Evolutionary conservation across 2,113 vertebrate species (phyloP).

Genomic region (Etia nguti): DNA sequence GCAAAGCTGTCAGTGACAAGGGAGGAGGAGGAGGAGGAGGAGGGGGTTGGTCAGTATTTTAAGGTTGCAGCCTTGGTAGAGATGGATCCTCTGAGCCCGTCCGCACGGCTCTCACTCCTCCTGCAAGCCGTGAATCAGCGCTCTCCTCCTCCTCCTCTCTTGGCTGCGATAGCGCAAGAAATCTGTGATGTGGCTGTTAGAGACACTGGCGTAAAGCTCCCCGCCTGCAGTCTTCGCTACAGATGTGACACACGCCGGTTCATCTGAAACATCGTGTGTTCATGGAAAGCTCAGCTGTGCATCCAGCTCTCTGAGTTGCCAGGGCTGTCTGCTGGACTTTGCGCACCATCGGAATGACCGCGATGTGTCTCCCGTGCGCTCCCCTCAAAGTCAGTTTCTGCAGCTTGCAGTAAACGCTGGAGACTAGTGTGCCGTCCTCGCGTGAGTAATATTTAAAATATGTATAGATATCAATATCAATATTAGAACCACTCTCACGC

Average conservation of each 20-base stretch:
- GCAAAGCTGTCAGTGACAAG: slow-evolving; percentile 64
- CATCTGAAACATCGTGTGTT: neutral
- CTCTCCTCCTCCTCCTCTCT: slow-evolving; percentile 42
- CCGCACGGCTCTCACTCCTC: slow-evolving; percentile 55
- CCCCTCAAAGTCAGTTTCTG: neutral
- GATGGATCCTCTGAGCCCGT: slow-evolving; percentile 50
- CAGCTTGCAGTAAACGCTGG: neutral
- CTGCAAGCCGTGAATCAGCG: slow-evolving; percentile 65
- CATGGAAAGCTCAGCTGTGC: slow-evolving; percentile 1
- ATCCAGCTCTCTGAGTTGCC: neutral
- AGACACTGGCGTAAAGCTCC: neutral
- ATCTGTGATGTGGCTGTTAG: slow-evolving; percentile 21
- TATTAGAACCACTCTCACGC: neutral
- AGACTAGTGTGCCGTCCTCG: neutral
- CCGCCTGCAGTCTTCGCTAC: neutral
- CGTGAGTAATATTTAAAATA: neutral
- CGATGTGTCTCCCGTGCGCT: neutral
- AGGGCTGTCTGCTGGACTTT: slow-evolving; percentile 5
- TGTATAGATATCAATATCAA: neutral
- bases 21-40: slow-evolving; percentile 25
- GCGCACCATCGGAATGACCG: slow-evolving; percentile 18
- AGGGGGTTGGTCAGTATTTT: slow-evolving; percentile 45
- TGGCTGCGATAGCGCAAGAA: slow-evolving; percentile 47
- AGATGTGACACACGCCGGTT: neutral
- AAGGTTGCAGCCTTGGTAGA: slow-evolving; percentile 47